Percentiles rank a stretch among this genome's conserved stretches.
Conservation (phyloP, 1,140 invertebrate species). For the Papilio helenus region DNA sequence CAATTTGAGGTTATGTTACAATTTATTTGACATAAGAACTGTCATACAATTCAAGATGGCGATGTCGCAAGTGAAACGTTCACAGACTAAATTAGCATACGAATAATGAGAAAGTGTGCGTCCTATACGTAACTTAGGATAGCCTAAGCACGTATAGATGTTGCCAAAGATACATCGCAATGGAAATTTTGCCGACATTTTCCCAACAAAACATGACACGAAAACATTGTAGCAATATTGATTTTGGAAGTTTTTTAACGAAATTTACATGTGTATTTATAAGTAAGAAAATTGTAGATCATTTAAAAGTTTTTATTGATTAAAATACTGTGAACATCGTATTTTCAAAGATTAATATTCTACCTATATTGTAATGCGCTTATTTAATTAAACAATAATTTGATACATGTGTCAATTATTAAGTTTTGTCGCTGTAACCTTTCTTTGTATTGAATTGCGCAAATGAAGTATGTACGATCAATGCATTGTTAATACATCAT, state of each 20-base stretch:
- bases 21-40: not conserved
- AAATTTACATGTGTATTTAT: no score
- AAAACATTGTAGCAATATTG: not conserved
- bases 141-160: constrained; percentile 33
- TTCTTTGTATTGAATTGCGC: not conserved
- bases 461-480: not conserved
- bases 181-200: constrained; percentile 23
- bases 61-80: not conserved
- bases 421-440: not conserved
- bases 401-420: not conserved
- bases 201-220: constrained; percentile 30
- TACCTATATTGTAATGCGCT: no score
- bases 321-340: no score
- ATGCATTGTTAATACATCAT: not conserved
- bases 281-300: no score
- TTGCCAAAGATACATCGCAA: constrained; percentile 23
- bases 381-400: not conserved
- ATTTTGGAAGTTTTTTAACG: not conserved
- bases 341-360: no score
- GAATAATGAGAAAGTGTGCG: constrained; percentile 26
- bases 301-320: no score
- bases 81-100: constrained; percentile 17
- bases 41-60: not conserved
- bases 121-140: constrained; percentile 17
- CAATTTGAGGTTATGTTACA: not conserved